Conservation (phyloP, 2,888 invertebrate genomes). For the Drosophila eohydei region DNA sequence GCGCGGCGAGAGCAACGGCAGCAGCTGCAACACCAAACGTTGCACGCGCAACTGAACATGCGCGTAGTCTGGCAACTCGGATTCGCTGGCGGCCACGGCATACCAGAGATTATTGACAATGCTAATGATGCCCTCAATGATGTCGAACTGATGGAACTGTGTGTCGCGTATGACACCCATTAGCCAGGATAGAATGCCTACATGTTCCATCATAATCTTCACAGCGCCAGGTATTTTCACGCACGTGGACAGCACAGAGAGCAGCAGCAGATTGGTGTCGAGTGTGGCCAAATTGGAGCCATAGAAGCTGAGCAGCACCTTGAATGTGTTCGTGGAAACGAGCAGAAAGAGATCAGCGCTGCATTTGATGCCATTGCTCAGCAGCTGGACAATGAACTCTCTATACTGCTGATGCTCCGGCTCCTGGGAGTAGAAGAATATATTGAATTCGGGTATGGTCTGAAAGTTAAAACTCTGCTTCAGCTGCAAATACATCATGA, state of each 20-base stretch:
- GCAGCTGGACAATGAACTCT: slow-evolving; percentile 91
- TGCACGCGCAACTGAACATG: slow-evolving; percentile 76
- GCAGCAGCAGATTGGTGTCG: slow-evolving; percentile 88
- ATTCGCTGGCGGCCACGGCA: slow-evolving; percentile 74
- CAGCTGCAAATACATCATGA: slow-evolving; percentile 92
- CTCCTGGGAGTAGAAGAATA: slow-evolving; percentile 92
- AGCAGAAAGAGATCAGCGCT: slow-evolving; percentile 90
- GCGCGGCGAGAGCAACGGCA: slow-evolving; percentile 81
- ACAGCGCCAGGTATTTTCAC: slow-evolving; percentile 88
- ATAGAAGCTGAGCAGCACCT: slow-evolving; percentile 91
- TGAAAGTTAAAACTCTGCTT: slow-evolving; percentile 91
- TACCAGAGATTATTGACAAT: slow-evolving; percentile 84
- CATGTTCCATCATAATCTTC: slow-evolving; percentile 88
- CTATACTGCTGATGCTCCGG: slow-evolving; percentile 89
- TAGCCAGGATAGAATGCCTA: slow-evolving; percentile 91
- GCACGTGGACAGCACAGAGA: slow-evolving; percentile 88
- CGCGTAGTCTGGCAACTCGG: slow-evolving; percentile 73
- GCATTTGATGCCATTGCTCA: slow-evolving; percentile 91
- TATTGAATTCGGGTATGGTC: slow-evolving; percentile 94
- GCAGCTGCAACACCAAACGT: slow-evolving; percentile 73
- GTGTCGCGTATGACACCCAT: slow-evolving; percentile 82
- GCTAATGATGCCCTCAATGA: slow-evolving; percentile 83
- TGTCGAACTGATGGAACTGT: slow-evolving; percentile 84
- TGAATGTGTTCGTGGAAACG: slow-evolving; percentile 90
- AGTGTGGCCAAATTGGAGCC: slow-evolving; percentile 88